These are phyloP conservation scores for Glyptemys insculpta DNA, from an alignment of 2,797 vertebrate species.

Conservation along the genomic window DNA sequence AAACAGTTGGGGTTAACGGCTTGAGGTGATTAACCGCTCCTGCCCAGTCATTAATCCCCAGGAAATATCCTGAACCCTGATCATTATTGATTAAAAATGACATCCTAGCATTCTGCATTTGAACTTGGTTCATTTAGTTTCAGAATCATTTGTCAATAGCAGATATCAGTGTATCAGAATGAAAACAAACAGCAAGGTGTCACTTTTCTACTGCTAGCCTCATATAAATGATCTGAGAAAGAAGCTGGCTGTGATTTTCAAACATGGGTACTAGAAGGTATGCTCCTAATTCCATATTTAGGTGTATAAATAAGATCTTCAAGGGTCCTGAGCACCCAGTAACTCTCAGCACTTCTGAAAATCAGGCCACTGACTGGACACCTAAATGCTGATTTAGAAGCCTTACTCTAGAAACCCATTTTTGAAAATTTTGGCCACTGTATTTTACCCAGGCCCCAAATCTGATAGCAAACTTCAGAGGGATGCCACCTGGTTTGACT, in stretches of 20 bases:
- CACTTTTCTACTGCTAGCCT: not conserved
- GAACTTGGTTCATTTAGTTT: conserved; percentile 62
- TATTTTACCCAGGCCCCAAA: not conserved
- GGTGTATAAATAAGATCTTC: rapidly evolving
- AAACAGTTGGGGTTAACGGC: conserved; percentile 51
- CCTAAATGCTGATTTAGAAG: not conserved
- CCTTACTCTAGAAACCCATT: not conserved
- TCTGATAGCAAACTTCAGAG: not conserved
- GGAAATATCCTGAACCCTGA: conserved; percentile 42
- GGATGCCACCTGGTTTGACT: not conserved
- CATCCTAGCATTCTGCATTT: conserved; percentile 39
- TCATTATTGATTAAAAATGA: conserved; percentile 50
- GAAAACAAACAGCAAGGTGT: conserved; percentile 20
- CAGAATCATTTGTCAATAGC: not conserved
- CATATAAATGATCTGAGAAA: not conserved
- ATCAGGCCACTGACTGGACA: not conserved
- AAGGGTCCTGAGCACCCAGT: not conserved
- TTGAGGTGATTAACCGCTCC: conserved; percentile 66
- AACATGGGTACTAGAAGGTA: not conserved
- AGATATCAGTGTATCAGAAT: conserved; percentile 33
- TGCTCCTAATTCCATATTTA: not conserved
- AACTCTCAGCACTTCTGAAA: not conserved
- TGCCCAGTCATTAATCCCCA: conserved; percentile 56
- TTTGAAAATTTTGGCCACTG: not conserved
- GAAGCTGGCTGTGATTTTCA: not conserved